Evolutionary conservation across 2,888 invertebrate species (phyloP).

Genomic region (Spatulosminthurus flaviceps): DNA sequence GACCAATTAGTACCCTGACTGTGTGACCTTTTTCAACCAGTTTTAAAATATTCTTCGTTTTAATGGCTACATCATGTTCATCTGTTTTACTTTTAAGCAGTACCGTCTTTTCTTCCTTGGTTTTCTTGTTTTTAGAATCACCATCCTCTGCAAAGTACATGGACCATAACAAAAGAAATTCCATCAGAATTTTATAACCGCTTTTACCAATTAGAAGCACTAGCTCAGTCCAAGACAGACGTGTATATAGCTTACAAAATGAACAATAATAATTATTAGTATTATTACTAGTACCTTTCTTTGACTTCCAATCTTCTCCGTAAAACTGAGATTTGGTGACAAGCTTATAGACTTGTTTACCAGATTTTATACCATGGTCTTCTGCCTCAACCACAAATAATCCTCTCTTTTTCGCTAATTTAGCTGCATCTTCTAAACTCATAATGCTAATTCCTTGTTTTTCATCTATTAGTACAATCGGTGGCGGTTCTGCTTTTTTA

Average conservation of each 20-base stretch:
- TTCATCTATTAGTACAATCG: conserved; percentile 54
- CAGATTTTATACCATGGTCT: conserved; percentile 45
- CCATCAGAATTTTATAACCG: no score
- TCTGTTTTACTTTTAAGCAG: conserved; percentile 54
- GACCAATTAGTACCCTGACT: conserved; percentile 53
- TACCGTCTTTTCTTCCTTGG: conserved; percentile 56
- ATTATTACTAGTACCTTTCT: no score
- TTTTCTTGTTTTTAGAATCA: conserved; percentile 41
- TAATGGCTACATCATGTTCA: conserved; percentile 55
- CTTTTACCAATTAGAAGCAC: no score
- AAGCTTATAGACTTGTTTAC: conserved; percentile 55
- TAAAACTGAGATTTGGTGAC: conserved; percentile 47
- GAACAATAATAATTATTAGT: no score
- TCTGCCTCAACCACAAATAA: conserved; percentile 49
- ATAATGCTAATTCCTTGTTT: conserved; percentile 41
- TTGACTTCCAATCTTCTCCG: conserved; percentile 31
- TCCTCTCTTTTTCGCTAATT: conserved; percentile 55
- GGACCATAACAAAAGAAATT: background rate
- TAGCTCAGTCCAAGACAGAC: no score
- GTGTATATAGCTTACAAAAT: no score
- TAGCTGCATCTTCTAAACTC: conserved; percentile 56
- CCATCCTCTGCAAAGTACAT: background rate
- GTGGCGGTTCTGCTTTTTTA: conserved; percentile 47
- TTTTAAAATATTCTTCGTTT: conserved; percentile 53
- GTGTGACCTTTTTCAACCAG: conserved; percentile 56